Percentiles rank a stretch among this genome's conserved stretches.
These are phyloP conservation scores for Oncorhynchus mykiss DNA, from an alignment of 2,113 vertebrate species.

Conservation along the genomic window DNA sequence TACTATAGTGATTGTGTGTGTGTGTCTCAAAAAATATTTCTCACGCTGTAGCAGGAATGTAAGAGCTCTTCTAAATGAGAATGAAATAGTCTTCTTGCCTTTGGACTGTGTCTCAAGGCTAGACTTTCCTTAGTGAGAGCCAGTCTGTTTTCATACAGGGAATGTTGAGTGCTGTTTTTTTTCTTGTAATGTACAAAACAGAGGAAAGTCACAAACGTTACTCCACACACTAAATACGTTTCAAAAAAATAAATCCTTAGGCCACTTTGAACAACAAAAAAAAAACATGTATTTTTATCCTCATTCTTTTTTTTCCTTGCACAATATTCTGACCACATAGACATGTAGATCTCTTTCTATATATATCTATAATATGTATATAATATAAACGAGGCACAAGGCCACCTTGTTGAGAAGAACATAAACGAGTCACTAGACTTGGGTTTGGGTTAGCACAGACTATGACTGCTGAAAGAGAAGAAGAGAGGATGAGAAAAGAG, in stretches of 20 bases:
- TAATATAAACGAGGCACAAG: constrained; percentile 67
- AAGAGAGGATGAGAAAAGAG: neutral
- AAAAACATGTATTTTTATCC: constrained; percentile 29
- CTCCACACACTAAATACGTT: constrained; percentile 47
- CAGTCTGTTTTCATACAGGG: constrained; percentile 24
- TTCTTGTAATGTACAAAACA: constrained; percentile 35
- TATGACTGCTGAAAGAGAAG: constrained; percentile 43
- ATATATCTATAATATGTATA: constrained; percentile 63
- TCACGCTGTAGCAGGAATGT: constrained; percentile 62
- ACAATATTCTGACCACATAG: constrained; percentile 66
- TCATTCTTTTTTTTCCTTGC: constrained; percentile 56
- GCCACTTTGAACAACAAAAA: constrained; percentile 55
- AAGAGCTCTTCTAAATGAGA: constrained; percentile 43
- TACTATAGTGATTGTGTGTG: constrained; percentile 36
- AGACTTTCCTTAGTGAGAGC: neutral
- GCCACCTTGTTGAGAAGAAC: constrained; percentile 68
- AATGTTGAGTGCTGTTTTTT: constrained; percentile 56
- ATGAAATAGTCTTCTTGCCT: constrained; percentile 35
- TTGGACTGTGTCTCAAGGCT: neutral
- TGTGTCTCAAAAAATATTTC: constrained; percentile 23
- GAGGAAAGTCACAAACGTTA: constrained; percentile 27
- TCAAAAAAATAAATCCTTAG: constrained; percentile 21
- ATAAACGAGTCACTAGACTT: constrained; percentile 62
- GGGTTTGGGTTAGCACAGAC: constrained; percentile 52
- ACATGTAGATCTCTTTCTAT: constrained; percentile 63